These are phyloP conservation scores for Plagodis dolabraria DNA, from an alignment of 2,888 invertebrate genomes.

Conservation along the genomic window DNA sequence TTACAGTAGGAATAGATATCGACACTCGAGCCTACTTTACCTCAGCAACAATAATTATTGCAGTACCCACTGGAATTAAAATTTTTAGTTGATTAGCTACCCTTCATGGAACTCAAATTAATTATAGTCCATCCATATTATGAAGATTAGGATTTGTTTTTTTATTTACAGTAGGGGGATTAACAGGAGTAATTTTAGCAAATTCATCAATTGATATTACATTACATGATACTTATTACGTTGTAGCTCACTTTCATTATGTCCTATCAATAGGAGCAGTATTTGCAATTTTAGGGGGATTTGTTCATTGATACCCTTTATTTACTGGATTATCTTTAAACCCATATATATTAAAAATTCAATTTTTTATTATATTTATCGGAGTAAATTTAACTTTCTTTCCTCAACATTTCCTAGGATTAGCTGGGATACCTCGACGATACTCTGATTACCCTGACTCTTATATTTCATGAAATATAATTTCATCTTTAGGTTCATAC, in stretches of 20 bases:
- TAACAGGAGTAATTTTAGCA: conserved; percentile 88
- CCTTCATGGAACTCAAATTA: too few relatives aligned
- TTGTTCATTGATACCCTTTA: conserved; percentile 89
- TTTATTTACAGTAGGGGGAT: conserved; percentile 90
- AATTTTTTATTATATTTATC: conserved; percentile 89
- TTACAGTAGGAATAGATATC: conserved; percentile 71
- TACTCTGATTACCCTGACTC: conserved; percentile 90
- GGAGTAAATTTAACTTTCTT: conserved; percentile 66
- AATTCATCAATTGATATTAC: conserved; percentile 92
- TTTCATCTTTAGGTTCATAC: conserved; percentile 88
- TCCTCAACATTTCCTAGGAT: conserved; percentile 88
- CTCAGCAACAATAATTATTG: too few relatives aligned
- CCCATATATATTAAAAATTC: conserved; percentile 85
- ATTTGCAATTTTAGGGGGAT: conserved; percentile 83
- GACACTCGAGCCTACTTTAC: too few relatives aligned
- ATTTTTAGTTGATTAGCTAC: too few relatives aligned
- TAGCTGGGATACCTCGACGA: conserved; percentile 88
- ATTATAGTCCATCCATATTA: too few relatives aligned
- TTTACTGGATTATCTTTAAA: conserved; percentile 87
- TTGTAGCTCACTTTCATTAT: conserved; percentile 93
- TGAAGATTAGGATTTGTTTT: conserved; percentile 73
- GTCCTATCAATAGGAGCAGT: conserved; percentile 90
- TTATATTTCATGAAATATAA: conserved; percentile 87
- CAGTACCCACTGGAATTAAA: too few relatives aligned
- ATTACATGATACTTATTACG: conserved; percentile 93